These are phyloP conservation scores for Callosobruchus maculatus DNA, from an alignment of 2,888 invertebrate genomes.

Conservation along the genomic window DNA sequence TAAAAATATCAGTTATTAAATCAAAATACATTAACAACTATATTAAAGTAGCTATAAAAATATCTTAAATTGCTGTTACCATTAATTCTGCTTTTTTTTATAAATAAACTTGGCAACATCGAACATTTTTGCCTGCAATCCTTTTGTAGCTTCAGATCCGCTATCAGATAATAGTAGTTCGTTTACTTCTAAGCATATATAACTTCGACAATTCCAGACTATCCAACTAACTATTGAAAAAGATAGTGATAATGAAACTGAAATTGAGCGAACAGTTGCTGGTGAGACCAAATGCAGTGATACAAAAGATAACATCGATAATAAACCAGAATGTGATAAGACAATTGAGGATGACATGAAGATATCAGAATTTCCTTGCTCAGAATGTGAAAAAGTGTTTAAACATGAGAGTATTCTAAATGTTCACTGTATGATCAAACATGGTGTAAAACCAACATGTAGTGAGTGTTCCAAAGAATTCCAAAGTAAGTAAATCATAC, in stretches of 20 bases:
- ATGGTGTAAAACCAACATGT: slow-evolving; percentile 37
- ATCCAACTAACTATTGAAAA: not conserved
- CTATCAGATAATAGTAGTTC: no score
- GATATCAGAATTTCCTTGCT: slow-evolving; percentile 17
- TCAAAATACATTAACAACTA: no score
- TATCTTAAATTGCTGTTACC: no score
- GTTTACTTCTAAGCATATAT: no score
- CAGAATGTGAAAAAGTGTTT: slow-evolving; percentile 36
- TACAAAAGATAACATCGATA: not conserved
- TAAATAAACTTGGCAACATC: no score
- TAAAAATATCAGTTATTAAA: no score
- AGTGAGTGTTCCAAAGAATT: slow-evolving; percentile 40
- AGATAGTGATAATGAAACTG: not conserved
- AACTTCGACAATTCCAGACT: not conserved
- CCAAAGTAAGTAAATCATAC: slow-evolving; percentile 31
- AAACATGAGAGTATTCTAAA: slow-evolving; percentile 32
- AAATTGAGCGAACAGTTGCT: not conserved
- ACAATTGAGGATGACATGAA: no score
- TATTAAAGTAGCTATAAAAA: no score
- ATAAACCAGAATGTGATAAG: not conserved
- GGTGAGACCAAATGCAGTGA: not conserved
- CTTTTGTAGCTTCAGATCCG: no score
- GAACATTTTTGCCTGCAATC: no score
- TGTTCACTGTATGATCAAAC: slow-evolving; percentile 35
- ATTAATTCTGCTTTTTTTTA: no score